Conservation (phyloP, 2,113 vertebrate species). For the Poecile atricapillus region DNA sequence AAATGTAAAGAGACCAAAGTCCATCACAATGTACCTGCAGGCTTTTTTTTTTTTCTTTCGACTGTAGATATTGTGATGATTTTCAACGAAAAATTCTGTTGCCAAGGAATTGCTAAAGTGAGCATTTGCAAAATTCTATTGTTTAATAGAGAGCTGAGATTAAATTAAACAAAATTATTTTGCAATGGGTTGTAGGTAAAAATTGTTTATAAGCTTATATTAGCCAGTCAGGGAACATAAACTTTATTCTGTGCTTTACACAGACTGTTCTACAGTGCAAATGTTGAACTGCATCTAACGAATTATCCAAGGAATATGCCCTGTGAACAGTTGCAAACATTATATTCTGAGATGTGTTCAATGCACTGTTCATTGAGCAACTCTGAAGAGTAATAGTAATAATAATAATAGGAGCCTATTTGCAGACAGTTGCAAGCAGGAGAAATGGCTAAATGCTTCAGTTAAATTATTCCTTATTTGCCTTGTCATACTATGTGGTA, state of each 20-base stretch:
- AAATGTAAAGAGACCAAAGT: neutral
- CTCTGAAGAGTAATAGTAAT: slow-evolving; percentile 37
- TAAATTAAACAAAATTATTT: slow-evolving; percentile 1
- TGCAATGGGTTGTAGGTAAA: neutral
- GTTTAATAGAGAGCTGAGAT: neutral
- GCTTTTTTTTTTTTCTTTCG: neutral
- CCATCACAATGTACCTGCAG: neutral
- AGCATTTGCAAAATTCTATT: neutral
- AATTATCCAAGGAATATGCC: slow-evolving; percentile 26
- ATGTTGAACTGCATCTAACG: neutral
- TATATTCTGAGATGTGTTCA: neutral
- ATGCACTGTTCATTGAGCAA: slow-evolving; percentile 6
- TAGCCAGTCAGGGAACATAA: slow-evolving; percentile 36
- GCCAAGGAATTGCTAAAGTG: neutral
- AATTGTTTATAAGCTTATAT: slow-evolving; percentile 18
- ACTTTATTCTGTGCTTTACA: neutral
- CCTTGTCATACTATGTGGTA: slow-evolving; percentile 29
- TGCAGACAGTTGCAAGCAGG: slow-evolving; percentile 29
- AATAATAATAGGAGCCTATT: slow-evolving; percentile 49
- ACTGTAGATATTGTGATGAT: neutral
- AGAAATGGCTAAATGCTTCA: slow-evolving; percentile 51
- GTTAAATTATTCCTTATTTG: slow-evolving; percentile 57
- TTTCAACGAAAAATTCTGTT: neutral
- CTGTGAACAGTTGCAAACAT: neutral
- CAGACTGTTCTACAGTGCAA: neutral